phyloP scores from a whole-genome alignment of 2,113 vertebrate species.

The Baryphthengus martii region DNA sequence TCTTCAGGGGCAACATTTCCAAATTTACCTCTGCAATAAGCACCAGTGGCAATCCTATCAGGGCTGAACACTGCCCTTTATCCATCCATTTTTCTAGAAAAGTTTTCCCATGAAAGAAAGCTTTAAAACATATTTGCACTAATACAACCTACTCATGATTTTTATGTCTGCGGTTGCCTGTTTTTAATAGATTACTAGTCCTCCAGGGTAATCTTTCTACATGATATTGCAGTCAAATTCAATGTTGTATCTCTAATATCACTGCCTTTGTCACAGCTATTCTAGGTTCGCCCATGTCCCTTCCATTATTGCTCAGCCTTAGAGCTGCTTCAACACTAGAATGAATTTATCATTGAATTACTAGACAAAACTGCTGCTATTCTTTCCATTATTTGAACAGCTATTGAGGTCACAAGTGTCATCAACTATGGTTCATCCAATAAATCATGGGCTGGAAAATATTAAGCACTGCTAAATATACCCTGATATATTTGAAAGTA shows the following conservation, averaged over 20 bases:
- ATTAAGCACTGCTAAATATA: constrained; percentile 13
- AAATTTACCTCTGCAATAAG: not conserved
- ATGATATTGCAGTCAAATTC: constrained; percentile 5
- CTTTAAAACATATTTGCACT: constrained; percentile 34
- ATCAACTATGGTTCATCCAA: not conserved
- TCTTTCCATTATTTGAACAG: constrained; percentile 2
- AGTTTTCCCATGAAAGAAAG: not conserved
- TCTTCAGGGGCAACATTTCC: not conserved
- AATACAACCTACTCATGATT: not conserved
- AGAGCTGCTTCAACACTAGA: not conserved
- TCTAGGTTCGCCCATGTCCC: not conserved
- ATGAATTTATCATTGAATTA: constrained; percentile 1
- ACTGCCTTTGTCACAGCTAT: not conserved
- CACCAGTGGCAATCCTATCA: not conserved
- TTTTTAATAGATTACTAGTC: constrained; percentile 19
- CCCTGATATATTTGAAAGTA: not conserved
- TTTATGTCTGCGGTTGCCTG: constrained; percentile 6
- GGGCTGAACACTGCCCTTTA: not conserved
- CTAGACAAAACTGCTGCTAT: not conserved
- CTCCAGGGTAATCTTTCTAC: constrained; percentile 13
- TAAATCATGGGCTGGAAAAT: constrained; percentile 12
- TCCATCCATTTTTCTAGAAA: not conserved
- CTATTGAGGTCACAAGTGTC: constrained; percentile 14
- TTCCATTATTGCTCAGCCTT: constrained; percentile 8
- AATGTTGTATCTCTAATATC: not conserved